phyloP scores from a whole-genome alignment of 1,140 invertebrate genomes.

The Lepidotrigona ventralis region DNA sequence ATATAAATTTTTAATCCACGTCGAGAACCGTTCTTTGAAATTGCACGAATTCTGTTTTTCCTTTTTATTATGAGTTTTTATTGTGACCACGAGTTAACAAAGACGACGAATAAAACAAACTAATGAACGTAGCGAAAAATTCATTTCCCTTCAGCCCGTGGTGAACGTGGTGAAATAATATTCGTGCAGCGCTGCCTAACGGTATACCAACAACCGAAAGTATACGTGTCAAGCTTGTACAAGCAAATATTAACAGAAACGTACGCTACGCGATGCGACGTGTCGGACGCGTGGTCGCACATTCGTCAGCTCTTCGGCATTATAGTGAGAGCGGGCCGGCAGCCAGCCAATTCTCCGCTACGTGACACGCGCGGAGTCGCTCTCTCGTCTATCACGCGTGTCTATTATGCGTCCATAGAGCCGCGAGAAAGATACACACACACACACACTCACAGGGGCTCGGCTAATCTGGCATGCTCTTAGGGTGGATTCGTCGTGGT shows the following conservation, averaged over 20 bases:
- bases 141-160: neutral
- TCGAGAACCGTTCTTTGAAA: neutral
- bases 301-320: slow-evolving; percentile 33
- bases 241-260: slow-evolving; percentile 43
- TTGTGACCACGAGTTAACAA: no score
- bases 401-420: slow-evolving; percentile 67
- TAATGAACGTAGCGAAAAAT: neutral
- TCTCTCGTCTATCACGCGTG: slow-evolving; percentile 63
- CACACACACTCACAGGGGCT: no score
- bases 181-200: neutral
- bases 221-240: slow-evolving; percentile 35
- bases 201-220: slow-evolving; percentile 2
- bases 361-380: slow-evolving; percentile 34
- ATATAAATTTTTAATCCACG: neutral
- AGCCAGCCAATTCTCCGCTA: slow-evolving; percentile 7
- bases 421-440: slow-evolving; percentile 67
- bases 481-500: slow-evolving; percentile 68
- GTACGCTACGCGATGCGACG: neutral
- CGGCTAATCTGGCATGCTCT: slow-evolving; percentile 63
- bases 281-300: neutral
- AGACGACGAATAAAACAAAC: no score
- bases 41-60: no score
- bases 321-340: neutral
- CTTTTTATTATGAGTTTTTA: no score
- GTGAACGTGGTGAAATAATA: neutral